phyloP scores from a whole-genome alignment of 2,113 vertebrate genomes.

The Dinomys branickii region DNA sequence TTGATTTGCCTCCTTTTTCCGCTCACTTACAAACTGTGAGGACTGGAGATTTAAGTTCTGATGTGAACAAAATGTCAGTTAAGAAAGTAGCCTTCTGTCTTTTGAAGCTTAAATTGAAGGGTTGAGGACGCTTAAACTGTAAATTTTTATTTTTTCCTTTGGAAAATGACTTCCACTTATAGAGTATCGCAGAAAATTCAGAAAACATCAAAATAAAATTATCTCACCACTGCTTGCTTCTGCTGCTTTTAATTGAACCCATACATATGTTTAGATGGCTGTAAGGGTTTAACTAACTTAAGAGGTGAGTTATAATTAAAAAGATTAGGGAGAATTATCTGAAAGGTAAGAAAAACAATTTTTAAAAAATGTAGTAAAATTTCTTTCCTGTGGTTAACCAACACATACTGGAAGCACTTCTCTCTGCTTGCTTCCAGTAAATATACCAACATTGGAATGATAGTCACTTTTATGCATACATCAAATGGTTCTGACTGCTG shows the following conservation, averaged over 20 bases:
- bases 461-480: background rate
- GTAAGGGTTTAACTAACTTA: constrained; percentile 43
- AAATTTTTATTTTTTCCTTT: constrained; percentile 47
- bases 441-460: background rate
- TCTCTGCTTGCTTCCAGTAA: background rate
- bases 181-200: constrained; percentile 18
- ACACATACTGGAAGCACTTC: background rate
- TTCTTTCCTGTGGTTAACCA: constrained; percentile 5
- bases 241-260: background rate
- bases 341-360: background rate
- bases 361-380: background rate
- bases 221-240: background rate
- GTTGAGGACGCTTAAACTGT: constrained; percentile 49
- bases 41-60: constrained; percentile 8
- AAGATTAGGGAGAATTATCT: constrained; percentile 27
- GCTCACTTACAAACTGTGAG: background rate
- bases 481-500: background rate
- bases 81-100: constrained; percentile 9
- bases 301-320: constrained; percentile 44
- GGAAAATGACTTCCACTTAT: constrained; percentile 30
- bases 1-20: background rate
- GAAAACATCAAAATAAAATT: constrained; percentile 3
- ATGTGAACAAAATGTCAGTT: background rate
- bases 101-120: constrained; percentile 4
- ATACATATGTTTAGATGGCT: background rate